A percentile compares a stretch with the other conserved stretches of the same genome.
phyloP scores from a whole-genome alignment of 2,113 vertebrate genomes.

The Erythrocercus mccallii region DNA sequence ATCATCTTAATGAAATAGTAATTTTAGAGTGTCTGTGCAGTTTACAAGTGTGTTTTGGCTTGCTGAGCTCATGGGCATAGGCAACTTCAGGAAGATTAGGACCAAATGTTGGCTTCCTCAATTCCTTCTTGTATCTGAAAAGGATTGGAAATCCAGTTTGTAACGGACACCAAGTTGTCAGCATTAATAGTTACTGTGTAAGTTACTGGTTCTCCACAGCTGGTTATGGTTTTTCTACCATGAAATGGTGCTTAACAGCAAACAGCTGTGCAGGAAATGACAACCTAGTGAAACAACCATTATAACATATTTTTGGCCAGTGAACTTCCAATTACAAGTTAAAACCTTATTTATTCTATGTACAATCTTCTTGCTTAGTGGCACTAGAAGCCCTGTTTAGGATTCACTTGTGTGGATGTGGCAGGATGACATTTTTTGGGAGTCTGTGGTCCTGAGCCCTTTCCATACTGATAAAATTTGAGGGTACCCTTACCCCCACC shows the following conservation, averaged over 20 bases:
- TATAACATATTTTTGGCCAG: neutral
- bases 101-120: neutral
- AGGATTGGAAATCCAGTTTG: conserved; percentile 25
- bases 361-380: neutral
- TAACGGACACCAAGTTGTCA: neutral
- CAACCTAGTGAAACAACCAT: conserved; percentile 47
- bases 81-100: neutral
- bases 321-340: neutral
- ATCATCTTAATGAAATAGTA: neutral
- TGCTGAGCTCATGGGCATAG: neutral
- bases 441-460: neutral
- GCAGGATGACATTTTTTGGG: neutral
- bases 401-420: neutral
- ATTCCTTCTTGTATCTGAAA: neutral
- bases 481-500: neutral
- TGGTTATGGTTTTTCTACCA: conserved; percentile 48
- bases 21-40: neutral
- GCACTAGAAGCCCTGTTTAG: neutral
- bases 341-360: neutral
- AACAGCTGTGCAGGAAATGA: conserved; percentile 69
- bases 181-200: conserved; percentile 5
- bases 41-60: neutral
- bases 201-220: conserved; percentile 6
- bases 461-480: neutral
- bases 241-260: conserved; percentile 34